Evolutionary conservation across 1,140 invertebrate species (phyloP).

Genomic region (Triops cancriformis): DNA sequence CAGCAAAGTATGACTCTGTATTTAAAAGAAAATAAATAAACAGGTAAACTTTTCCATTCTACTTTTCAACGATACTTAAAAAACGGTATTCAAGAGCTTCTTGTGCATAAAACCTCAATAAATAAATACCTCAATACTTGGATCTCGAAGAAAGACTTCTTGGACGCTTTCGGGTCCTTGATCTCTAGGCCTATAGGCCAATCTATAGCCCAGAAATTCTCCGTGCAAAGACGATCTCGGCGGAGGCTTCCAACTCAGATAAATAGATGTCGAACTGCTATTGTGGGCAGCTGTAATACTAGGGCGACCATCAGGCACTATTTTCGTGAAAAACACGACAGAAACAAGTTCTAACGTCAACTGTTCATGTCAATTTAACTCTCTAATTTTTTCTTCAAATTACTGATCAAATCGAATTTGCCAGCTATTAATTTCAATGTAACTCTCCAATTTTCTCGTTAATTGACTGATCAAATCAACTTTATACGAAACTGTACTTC

Average conservation of each 20-base stretch:
- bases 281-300: conserved; percentile 61
- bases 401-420: too few species aligned
- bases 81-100: too few species aligned
- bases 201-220: conserved; percentile 67
- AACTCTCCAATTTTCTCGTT: background rate
- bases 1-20: conserved; percentile 60
- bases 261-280: conserved; percentile 56
- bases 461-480: too few species aligned
- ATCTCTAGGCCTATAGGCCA: conserved; percentile 52
- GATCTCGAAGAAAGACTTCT: conserved; percentile 58
- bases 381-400: background rate
- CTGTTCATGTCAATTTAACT: background rate
- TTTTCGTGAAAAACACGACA: conserved; percentile 25
- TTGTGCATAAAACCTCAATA: conserved; percentile 45
- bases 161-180: conserved; percentile 48
- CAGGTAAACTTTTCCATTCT: background rate
- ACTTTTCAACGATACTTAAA: too few species aligned
- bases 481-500: background rate
- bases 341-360: conserved; percentile 15
- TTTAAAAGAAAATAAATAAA: conserved; percentile 32
- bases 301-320: conserved; percentile 63
- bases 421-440: too few species aligned
- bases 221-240: conserved; percentile 58
- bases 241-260: conserved; percentile 61
- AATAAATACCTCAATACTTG: conserved; percentile 52